Conservation (phyloP, 2,888 invertebrate species). For the Odontocolon sp. region DNA sequence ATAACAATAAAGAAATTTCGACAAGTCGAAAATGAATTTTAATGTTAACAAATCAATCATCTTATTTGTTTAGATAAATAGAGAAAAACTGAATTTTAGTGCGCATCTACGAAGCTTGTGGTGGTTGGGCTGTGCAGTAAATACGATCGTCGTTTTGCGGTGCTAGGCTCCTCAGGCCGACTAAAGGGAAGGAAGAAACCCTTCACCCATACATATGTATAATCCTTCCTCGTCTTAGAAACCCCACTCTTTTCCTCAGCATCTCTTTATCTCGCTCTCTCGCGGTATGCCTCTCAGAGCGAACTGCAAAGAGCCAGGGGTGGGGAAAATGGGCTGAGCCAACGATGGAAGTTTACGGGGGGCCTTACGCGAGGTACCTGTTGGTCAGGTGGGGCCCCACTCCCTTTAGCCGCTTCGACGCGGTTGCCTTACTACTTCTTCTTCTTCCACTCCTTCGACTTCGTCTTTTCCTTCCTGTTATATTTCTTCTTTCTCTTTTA, state of each 20-base stretch:
- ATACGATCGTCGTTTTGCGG: conserved; percentile 44
- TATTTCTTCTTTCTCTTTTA: conserved; percentile 21
- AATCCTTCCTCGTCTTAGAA: conserved; percentile 25
- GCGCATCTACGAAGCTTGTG: conserved; percentile 12
- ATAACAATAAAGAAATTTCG: too few species aligned
- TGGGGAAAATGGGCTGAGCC: conserved; percentile 73
- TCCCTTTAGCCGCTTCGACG: conserved; percentile 50
- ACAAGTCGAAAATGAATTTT: too few species aligned
- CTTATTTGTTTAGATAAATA: conserved; percentile 10
- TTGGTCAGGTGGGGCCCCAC: conserved; percentile 77
- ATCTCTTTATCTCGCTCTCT: conserved; percentile 14
- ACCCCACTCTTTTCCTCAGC: conserved; percentile 8
- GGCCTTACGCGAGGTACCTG: conserved; percentile 72
- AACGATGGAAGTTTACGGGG: conserved; percentile 74
- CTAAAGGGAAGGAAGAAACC: conserved; percentile 45
- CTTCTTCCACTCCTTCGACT: conserved; percentile 22
- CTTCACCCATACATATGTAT: conserved; percentile 34
- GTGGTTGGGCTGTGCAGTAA: conserved; percentile 11
- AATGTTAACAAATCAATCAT: too few species aligned
- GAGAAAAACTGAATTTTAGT: conserved; percentile 8
- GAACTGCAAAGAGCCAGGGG: conserved; percentile 57
- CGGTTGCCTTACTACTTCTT: conserved; percentile 43
- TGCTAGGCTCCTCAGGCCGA: conserved; percentile 15
- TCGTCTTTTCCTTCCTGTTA: conserved; percentile 14
- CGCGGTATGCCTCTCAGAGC: conserved; percentile 29